A percentile compares a stretch with the other conserved stretches of the same genome.
Conservation (phyloP, 2,888 invertebrate species). For the Pedicia rivosa region DNA sequence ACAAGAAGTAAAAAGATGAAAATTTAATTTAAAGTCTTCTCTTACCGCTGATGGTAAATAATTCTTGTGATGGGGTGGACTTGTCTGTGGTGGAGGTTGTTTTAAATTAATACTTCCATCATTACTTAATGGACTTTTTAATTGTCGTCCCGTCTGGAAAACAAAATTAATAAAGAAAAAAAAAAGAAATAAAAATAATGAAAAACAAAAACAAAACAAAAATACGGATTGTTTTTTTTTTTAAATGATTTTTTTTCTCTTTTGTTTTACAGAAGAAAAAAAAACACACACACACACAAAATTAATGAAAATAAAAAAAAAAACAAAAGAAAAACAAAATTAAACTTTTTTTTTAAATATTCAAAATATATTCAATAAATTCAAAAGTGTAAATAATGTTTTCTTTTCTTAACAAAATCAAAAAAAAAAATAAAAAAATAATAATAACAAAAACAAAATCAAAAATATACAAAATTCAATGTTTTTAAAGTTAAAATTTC, state of each 20-base stretch:
- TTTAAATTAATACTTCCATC: slow-evolving; percentile 29
- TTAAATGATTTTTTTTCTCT: too few relatives aligned
- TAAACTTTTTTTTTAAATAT: too few relatives aligned
- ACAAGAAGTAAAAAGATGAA: neutral
- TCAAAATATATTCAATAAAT: too few relatives aligned
- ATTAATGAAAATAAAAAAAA: slow-evolving; percentile 4
- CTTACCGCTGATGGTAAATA: slow-evolving; percentile 28
- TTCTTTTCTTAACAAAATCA: too few relatives aligned
- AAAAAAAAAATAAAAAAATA: too few relatives aligned
- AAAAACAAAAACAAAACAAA: neutral
- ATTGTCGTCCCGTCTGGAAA: slow-evolving; percentile 27
- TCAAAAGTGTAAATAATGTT: too few relatives aligned
- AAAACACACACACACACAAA: too few relatives aligned
- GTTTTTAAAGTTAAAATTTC: too few relatives aligned
- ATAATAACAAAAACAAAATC: too few relatives aligned
- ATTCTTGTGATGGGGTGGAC: slow-evolving; percentile 31
- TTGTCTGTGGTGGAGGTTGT: slow-evolving; percentile 30
- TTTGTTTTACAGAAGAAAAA: neutral
- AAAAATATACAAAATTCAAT: too few relatives aligned
- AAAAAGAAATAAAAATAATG: neutral
- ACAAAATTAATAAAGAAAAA: neutral
- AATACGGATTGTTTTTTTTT: neutral
- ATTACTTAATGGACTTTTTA: slow-evolving; percentile 28
- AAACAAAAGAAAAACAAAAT: slow-evolving; percentile 5
- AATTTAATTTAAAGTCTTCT: neutral